Conservation (phyloP, 2,113 vertebrate species). For the Leptodactylus fuscus region DNA sequence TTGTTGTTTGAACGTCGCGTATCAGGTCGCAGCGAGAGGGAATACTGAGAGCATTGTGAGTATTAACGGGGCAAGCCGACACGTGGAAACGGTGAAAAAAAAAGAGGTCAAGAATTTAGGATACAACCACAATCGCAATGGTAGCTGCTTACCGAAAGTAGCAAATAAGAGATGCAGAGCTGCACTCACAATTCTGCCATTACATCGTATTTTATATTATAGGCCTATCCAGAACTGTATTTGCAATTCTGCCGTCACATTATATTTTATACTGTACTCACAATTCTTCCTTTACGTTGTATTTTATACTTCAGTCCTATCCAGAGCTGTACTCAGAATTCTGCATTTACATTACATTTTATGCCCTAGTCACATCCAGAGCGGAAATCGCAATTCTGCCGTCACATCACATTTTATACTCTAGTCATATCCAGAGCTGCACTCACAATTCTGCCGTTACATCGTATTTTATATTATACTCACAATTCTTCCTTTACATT, state of each 20-base stretch:
- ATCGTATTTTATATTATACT: not conserved
- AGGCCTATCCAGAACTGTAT: no score
- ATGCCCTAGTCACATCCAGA: no score
- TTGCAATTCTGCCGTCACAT: no score
- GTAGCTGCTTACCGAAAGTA: no score
- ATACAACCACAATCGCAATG: not conserved
- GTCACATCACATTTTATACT: no score
- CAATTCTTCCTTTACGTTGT: not conserved
- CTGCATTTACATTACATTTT: no score
- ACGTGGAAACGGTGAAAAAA: not conserved
- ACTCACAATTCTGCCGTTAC: not conserved
- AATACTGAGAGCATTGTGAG: slow-evolving; percentile 34
- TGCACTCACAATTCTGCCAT: not conserved
- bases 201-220: no score
- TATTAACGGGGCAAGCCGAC: not conserved
- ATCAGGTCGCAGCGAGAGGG: not conserved
- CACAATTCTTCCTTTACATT: no score
- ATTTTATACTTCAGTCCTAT: not conserved
- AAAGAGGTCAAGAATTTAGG: not conserved
- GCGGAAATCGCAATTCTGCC: no score
- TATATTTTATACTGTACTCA: not conserved
- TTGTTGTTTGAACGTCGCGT: not conserved
- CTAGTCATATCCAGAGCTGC: no score
- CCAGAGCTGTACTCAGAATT: no score
- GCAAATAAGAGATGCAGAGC: no score